phyloP scores from a whole-genome alignment of 2,113 vertebrate genomes.

The Glaucidium brasilianum region DNA sequence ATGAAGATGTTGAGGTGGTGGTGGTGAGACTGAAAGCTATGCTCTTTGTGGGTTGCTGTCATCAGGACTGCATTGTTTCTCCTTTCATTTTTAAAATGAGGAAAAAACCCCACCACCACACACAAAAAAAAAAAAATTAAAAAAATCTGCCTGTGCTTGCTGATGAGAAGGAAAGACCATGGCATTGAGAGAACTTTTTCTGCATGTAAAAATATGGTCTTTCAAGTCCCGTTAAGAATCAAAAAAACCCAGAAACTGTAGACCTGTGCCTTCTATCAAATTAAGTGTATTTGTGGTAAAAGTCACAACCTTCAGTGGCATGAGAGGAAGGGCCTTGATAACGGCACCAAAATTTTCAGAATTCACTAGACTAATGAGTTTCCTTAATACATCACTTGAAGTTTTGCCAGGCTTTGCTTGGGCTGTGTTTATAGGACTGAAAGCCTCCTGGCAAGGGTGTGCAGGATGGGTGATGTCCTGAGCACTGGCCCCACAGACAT shows the following conservation, averaged over 20 bases:
- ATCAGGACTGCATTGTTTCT: neutral
- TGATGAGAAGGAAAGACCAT: neutral
- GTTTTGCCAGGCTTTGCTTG: neutral
- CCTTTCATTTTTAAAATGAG: neutral
- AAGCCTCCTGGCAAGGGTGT: neutral
- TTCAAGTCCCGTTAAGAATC: neutral
- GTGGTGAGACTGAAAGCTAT: neutral
- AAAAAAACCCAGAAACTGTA: neutral
- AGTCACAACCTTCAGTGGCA: neutral
- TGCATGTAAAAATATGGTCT: neutral
- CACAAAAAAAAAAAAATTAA: neutral
- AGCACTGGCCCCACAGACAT: neutral
- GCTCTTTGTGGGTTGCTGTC: neutral
- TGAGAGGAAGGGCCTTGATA: neutral
- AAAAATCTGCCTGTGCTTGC: neutral
- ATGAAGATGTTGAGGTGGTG: neutral
- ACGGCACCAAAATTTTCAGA: neutral
- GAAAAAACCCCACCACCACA: accelerated
- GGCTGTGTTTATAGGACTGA: neutral
- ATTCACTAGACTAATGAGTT: neutral
- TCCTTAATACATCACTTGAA: neutral
- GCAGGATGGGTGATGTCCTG: accelerated
- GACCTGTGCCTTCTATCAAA: neutral
- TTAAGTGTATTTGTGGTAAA: neutral
- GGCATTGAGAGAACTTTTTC: neutral